Evolutionary conservation across 2,113 vertebrate genomes (phyloP), one percentile per base, ranked within the genome.

Genomic region (Eudyptes chrysolophus): DNA sequence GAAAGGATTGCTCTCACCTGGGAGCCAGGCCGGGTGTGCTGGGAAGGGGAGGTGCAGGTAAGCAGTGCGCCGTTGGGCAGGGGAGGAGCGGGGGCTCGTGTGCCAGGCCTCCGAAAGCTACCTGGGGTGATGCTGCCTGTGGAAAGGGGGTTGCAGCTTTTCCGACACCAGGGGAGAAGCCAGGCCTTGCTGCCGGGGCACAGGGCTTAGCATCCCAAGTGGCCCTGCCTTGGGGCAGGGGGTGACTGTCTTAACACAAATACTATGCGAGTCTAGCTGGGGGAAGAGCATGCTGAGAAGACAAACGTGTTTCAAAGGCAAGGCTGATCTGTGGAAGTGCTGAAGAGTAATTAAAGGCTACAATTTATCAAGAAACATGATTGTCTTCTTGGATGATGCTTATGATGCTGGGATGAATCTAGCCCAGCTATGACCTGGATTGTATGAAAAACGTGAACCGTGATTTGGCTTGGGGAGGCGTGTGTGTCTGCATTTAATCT

Each of bases 101-200:
- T 66, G 24, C 62, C 42, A 69, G 30, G 19, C 34, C 38, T 84
- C 58, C 0, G 0, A 65, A 57, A 1, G 1, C 40, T 32, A 22
- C 42, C 52, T 72, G 66, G 10, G 19, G 19, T 69, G 58, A 60
- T 84, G 52, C 62, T 87, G 58, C 49, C 24, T 40, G 2, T 60
- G 49, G 52, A 60, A 83, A 80, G 22, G 36, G 27, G 2, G 2
- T 42, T 90, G 52, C 38, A 68, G 27, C 1, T 0, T 79, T 83
- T 82, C 42, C 4, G 5, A 46, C 24, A 90, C n/a, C 22, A 40
- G 38, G 5, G 19, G 24, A 60, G 49, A 86, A 60, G 38, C 46
- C 3, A 15, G 18, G 17, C 44, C 32, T 69, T 76, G 62, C 57
- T 90, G 4, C 60, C 10, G 9, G 32, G 26, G 3, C 44, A 65